phyloP scores from a whole-genome alignment of 2,888 invertebrate species.

The Lottia scabra region DNA sequence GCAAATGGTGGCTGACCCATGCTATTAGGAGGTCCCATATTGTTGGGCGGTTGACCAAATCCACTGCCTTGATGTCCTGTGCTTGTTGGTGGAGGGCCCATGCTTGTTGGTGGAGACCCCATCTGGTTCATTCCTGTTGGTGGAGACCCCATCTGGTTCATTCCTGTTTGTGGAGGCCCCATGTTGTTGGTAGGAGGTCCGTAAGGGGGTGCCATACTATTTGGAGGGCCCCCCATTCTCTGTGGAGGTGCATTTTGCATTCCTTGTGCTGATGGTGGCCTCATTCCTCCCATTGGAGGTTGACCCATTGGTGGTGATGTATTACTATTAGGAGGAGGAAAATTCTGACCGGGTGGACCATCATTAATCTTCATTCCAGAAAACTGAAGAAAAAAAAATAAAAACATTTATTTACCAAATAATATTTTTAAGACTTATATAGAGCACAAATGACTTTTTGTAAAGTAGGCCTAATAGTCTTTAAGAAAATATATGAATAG shows the following conservation, averaged over 20 bases:
- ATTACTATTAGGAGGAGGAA: constrained; percentile 5
- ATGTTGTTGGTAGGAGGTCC: constrained; percentile 15
- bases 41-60: constrained; percentile 23
- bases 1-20: constrained; percentile 2
- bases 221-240: constrained; percentile 16
- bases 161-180: constrained; percentile 19
- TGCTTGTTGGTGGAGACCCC: constrained; percentile 12
- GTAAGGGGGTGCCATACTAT: constrained; percentile 12
- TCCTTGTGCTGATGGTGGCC: constrained; percentile 2
- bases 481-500: too few relatives aligned
- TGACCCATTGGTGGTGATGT: constrained; percentile 15
- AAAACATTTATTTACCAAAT: background rate
- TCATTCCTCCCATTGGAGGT: background rate
- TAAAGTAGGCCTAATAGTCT: too few relatives aligned
- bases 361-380: background rate
- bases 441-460: too few relatives aligned
- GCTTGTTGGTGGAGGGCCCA: constrained; percentile 15
- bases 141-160: background rate
- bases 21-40: constrained; percentile 11
- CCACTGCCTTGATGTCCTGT: background rate
- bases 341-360: background rate
- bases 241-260: too few relatives aligned
- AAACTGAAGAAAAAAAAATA: background rate
- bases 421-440: too few relatives aligned
- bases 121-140: constrained; percentile 9